phyloP scores from a whole-genome alignment of 2,888 invertebrate species.

The Criorhina ranunculi region DNA sequence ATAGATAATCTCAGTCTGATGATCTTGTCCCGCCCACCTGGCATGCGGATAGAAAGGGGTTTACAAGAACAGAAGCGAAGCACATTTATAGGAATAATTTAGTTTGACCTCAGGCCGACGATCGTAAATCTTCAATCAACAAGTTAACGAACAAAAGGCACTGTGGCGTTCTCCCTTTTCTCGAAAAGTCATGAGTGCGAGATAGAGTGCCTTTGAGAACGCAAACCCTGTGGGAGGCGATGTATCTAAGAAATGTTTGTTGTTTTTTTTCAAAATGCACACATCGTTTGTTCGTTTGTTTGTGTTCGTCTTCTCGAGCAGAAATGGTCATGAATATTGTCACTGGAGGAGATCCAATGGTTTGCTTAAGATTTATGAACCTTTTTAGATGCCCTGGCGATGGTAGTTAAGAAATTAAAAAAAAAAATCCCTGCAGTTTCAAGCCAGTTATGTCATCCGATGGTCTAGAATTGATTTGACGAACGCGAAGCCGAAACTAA shows the following conservation, averaged over 20 bases:
- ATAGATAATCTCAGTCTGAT: slow-evolving; percentile 25
- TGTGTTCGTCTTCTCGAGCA: background rate
- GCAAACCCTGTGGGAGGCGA: background rate
- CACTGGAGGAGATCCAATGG: background rate
- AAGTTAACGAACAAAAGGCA: slow-evolving; percentile 5
- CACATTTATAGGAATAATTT: slow-evolving; percentile 8
- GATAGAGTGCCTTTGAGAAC: background rate
- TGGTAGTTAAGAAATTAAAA: too few relatives aligned
- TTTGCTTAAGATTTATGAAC: slow-evolving; percentile 29
- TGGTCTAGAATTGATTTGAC: too few relatives aligned
- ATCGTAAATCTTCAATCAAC: slow-evolving; percentile 45
- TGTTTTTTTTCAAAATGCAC: background rate
- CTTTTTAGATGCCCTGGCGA: background rate
- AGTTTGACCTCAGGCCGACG: slow-evolving; percentile 30
- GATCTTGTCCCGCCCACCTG: background rate
- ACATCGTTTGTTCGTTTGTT: background rate
- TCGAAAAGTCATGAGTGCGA: too few relatives aligned
- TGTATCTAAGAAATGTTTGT: background rate
- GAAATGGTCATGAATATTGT: background rate
- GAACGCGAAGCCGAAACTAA: too few relatives aligned
- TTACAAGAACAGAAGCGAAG: slow-evolving; percentile 9
- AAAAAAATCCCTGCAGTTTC: too few relatives aligned
- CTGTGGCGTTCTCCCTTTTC: background rate
- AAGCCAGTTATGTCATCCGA: too few relatives aligned
- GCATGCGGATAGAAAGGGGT: background rate